phyloP scores from a whole-genome alignment of 53 echinoderm and acorn worm species.

The Actinopyga echinites region DNA sequence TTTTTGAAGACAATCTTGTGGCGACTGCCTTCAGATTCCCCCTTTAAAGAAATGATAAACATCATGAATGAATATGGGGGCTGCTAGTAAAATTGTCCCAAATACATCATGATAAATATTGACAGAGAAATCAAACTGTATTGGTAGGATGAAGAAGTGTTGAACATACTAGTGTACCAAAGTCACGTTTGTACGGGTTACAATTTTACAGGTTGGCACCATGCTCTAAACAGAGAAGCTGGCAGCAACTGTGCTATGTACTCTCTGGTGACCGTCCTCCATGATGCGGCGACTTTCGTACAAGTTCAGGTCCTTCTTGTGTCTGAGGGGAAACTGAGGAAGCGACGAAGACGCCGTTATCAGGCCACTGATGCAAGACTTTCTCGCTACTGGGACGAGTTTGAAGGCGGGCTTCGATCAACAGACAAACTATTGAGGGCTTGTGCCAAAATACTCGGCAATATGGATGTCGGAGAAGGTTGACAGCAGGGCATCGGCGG shows the following conservation, averaged over 20 bases:
- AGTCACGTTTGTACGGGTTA: background rate
- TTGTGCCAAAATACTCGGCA: background rate
- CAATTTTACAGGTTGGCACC: constrained; percentile 17
- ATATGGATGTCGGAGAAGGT: background rate
- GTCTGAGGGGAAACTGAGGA: constrained; percentile 3
- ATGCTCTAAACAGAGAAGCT: constrained; percentile 9
- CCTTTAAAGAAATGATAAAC: no score
- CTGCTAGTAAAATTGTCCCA: no score
- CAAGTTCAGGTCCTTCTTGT: constrained; percentile 7
- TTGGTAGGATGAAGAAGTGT: no score
- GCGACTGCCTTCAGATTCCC: no score
- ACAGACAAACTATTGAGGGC: background rate
- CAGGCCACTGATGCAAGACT: background rate
- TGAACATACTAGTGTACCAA: no score
- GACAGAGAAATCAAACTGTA: background rate
- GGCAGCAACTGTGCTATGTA: background rate
- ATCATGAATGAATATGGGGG: no score
- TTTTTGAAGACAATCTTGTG: no score
- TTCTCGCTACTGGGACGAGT: background rate
- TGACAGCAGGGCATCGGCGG: background rate
- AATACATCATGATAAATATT: no score
- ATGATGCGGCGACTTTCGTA: background rate
- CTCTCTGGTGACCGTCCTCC: background rate
- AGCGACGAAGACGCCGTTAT: background rate
- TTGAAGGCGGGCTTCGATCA: background rate